Evolutionary conservation across 2,888 invertebrate species (phyloP), one percentile per base, ranked within the genome.

Genomic region (Watsonalla binaria): DNA sequence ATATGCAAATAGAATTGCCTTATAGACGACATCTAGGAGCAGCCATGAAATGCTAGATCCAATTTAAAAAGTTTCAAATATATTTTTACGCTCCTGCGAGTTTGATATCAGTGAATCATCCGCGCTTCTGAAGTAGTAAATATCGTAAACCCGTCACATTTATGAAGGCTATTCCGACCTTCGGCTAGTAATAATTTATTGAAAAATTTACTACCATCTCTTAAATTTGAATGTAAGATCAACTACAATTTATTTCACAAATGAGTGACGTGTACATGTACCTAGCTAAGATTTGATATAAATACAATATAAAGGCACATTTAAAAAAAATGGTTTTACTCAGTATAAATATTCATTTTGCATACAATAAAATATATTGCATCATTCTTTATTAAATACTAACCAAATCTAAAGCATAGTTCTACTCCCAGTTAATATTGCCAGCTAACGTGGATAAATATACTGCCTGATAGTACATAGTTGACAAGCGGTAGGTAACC

Each of bases 1-100:
- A 67, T 66, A 70, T 63, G 61, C 61, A 63, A 72, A 72, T 64
- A 60, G 62, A 71, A 72, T 73, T 70, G 24, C 66, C 64, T 63
- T 63, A 58, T 59, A 58, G 61, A 56, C 58, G 58, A 63, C 66
- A 60, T 72, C 59, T 64, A 58, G 48, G 53, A 55, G 54, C 53
- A 57, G 61, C 60, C 60, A 65, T 69, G 65, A 71, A 71, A 74
- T 68, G 65, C 63, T 63, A 56, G 60, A 68, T 74, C 63, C 67
- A 72, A 72, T 72, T 74, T 72, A 54, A 70, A 24, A 69, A 65
- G 59, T 65, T 63, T 62, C 54, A 58, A 56, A 68, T 63, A 59
- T 57, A 72, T 69, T 67, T 62, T 63, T 59, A 60, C 55, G 11
- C 35, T 45, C 37, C 54, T 56, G 47, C 47, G 24, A 55, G 61